Evolutionary conservation across 1,140 invertebrate genomes (phyloP).

Genomic region (Reticulitermes speratus): DNA sequence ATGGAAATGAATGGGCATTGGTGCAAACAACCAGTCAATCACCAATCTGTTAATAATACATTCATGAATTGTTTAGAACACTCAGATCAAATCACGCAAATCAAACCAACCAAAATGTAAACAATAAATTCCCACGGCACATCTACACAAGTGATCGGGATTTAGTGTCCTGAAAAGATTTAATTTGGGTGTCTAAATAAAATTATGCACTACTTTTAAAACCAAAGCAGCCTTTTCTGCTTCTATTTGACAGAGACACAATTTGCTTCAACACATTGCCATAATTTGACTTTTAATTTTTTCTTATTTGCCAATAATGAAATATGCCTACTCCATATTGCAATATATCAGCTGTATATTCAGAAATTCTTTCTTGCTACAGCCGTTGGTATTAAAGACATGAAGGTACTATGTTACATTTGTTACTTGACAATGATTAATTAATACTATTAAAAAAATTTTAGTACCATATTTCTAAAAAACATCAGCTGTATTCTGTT

Average conservation of each 20-base stretch:
- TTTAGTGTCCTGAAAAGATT: constrained; percentile 13
- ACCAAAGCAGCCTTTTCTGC: neutral
- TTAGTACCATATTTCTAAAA: no score
- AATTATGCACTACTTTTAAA: neutral
- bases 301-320: no score
- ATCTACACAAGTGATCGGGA: constrained; percentile 3
- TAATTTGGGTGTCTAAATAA: neutral
- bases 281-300: no score
- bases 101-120: constrained; percentile 13
- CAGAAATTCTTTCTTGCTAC: no score
- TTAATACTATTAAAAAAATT: no score
- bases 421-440: no score
- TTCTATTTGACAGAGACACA: neutral
- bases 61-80: constrained; percentile 14
- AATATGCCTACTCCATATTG: no score
- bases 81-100: neutral
- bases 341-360: no score
- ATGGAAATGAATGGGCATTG: constrained; percentile 1
- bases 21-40: neutral
- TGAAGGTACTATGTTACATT: no score
- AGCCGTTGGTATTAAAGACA: no score
- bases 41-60: constrained; percentile 6
- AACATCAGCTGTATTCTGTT: no score
- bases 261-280: no score
- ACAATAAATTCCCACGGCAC: neutral